These are phyloP conservation scores for Electrophaes corylata DNA, from an alignment of 2,888 invertebrate species.

Conservation along the genomic window DNA sequence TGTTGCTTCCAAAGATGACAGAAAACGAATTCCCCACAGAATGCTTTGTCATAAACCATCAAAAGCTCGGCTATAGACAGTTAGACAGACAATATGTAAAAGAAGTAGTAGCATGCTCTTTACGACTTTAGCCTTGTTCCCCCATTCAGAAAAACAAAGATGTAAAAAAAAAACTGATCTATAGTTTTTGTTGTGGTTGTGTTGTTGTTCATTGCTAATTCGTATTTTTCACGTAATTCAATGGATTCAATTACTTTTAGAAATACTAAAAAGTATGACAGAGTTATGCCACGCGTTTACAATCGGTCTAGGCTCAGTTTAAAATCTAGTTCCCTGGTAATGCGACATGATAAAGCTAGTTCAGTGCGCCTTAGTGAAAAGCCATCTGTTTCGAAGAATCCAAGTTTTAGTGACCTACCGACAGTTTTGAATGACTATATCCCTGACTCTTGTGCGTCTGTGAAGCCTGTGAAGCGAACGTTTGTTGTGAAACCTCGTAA, in stretches of 20 bases:
- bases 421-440: slow-evolving; percentile 66
- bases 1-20: too few species aligned
- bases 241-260: slow-evolving; percentile 24
- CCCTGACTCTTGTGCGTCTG: slow-evolving; percentile 50
- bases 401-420: slow-evolving; percentile 67
- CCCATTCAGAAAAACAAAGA: too few species aligned
- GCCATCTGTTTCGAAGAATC: slow-evolving; percentile 62
- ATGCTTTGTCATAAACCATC: too few species aligned
- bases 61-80: too few species aligned
- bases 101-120: too few species aligned
- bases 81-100: too few species aligned
- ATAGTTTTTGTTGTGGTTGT: background rate
- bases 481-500: slow-evolving; percentile 66
- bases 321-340: slow-evolving; percentile 59
- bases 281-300: slow-evolving; percentile 71
- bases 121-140: too few species aligned
- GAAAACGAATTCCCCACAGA: too few species aligned
- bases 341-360: slow-evolving; percentile 61
- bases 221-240: background rate
- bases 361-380: slow-evolving; percentile 68
- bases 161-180: too few species aligned
- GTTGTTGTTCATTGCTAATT: background rate
- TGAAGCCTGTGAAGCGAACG: slow-evolving; percentile 47
- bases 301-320: slow-evolving; percentile 53
- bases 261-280: slow-evolving; percentile 56